Evolutionary conservation across 2,888 invertebrate species (phyloP).

Genomic region (Gymnocheta viridis): DNA sequence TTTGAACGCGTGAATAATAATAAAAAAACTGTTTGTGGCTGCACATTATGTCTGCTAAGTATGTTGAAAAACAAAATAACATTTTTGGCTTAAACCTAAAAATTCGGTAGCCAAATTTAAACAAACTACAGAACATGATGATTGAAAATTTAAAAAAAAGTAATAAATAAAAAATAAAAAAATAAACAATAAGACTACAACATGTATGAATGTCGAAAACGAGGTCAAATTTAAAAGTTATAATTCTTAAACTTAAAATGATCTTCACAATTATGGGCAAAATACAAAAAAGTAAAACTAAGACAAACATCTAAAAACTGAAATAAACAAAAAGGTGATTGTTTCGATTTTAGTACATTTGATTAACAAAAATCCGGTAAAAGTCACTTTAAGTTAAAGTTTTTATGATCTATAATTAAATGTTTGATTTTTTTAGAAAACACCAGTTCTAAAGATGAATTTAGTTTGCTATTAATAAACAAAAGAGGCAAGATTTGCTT

Average conservation of each 20-base stretch:
- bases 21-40: not conserved
- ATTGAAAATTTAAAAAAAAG: conserved; percentile 34
- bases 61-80: not conserved
- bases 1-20: not conserved
- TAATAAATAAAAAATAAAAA: conserved; percentile 22
- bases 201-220: conserved; percentile 49
- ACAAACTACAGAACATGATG: conserved; percentile 42
- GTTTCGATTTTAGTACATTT: conserved; percentile 15
- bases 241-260: conserved; percentile 47
- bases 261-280: conserved; percentile 58
- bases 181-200: conserved; percentile 22
- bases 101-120: no score
- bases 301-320: conserved; percentile 24
- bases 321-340: not conserved
- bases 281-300: not conserved
- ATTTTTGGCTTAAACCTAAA: no score
- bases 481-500: no score
- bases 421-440: not conserved
- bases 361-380: not conserved
- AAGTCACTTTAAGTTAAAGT: not conserved
- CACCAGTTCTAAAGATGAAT: not conserved
- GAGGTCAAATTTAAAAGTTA: conserved; percentile 67
- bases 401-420: conserved; percentile 15
- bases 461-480: not conserved
- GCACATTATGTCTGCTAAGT: not conserved